A percentile compares a stretch with the other conserved stretches of the same genome.
phyloP scores from a whole-genome alignment of 2,113 vertebrate genomes.

The Ceyx melanurus region DNA sequence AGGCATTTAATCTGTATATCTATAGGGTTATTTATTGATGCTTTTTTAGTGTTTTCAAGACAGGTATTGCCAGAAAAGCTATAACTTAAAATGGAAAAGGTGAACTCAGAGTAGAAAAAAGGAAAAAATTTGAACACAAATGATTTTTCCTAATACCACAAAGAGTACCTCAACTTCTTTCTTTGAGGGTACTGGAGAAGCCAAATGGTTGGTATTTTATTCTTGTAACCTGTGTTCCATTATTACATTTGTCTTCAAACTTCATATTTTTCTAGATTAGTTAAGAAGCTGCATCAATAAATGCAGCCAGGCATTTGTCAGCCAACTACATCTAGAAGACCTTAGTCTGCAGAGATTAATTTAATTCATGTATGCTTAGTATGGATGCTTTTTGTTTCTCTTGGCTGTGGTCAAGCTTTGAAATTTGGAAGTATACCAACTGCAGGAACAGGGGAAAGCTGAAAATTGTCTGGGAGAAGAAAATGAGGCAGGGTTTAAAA shows the following conservation, averaged over 20 bases:
- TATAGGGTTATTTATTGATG: background rate
- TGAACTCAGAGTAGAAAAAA: background rate
- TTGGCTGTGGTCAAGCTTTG: background rate
- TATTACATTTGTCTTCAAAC: background rate
- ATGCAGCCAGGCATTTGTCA: background rate
- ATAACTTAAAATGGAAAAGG: background rate
- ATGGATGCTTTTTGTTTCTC: background rate
- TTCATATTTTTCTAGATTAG: background rate
- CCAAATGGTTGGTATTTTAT: background rate
- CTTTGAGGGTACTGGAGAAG: background rate
- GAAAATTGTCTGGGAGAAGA: background rate
- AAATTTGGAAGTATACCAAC: background rate
- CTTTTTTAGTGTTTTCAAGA: background rate
- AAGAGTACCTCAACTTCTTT: background rate
- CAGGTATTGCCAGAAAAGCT: background rate
- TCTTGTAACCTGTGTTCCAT: background rate
- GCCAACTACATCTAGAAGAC: background rate
- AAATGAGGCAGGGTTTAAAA: background rate
- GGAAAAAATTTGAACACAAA: background rate
- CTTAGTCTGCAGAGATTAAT: background rate
- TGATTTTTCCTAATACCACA: background rate
- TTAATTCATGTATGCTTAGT: background rate
- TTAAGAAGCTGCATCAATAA: background rate
- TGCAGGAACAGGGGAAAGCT: background rate
- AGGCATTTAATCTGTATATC: background rate